These are phyloP conservation scores for Perdita meconis DNA, from an alignment of 2,888 invertebrate species.

Conservation along the genomic window DNA sequence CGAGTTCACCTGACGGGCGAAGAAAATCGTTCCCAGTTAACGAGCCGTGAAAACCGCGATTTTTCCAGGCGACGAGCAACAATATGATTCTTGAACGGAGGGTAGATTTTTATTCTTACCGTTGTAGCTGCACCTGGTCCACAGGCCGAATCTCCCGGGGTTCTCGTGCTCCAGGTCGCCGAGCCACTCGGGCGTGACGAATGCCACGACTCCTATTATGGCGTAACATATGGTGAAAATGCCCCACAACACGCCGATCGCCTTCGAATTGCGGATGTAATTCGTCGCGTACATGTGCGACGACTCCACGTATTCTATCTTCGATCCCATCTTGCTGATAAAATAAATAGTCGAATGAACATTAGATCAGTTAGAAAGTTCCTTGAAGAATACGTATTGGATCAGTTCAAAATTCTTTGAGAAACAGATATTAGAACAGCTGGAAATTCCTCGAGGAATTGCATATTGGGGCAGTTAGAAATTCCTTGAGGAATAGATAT, in stretches of 20 bases:
- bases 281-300: constrained; percentile 95
- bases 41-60: no score
- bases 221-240: constrained; percentile 99
- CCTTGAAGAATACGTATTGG: no score
- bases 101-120: constrained; percentile 76
- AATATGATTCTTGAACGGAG: no score
- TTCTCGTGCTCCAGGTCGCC: constrained; percentile 93
- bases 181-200: constrained; percentile 97
- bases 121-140: constrained; percentile 91
- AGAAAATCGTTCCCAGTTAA: background rate
- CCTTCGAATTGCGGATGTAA: constrained; percentile 96
- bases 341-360: background rate
- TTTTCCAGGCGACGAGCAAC: background rate
- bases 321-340: constrained; percentile 90
- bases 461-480: no score
- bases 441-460: no score
- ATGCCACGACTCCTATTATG: constrained; percentile 97
- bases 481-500: no score
- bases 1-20: constrained; percentile 87
- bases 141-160: constrained; percentile 96
- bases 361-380: no score
- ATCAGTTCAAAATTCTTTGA: no score
- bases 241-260: constrained; percentile 98
- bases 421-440: no score
- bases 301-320: constrained; percentile 96